Percentiles rank a stretch among this genome's conserved stretches.
Evolutionary conservation across 2,797 vertebrate species (phyloP).

Genomic region (Chaetodon trifasciatus): DNA sequence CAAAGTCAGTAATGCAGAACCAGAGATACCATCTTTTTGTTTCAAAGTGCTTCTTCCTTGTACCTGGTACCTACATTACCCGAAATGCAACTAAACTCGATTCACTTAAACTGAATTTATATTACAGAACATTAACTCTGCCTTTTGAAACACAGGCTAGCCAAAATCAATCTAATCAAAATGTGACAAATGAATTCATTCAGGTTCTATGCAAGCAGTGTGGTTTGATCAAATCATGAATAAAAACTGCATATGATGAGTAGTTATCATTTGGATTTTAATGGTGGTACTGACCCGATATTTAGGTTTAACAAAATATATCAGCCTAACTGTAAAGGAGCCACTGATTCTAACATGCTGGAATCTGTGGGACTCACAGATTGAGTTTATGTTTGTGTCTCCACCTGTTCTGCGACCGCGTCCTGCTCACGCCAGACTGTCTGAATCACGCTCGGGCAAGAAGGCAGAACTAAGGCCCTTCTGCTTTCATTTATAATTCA

Average conservation of each 20-base stretch:
- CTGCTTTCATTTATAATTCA: conserved; percentile 86
- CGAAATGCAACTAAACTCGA: not conserved
- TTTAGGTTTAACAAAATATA: not conserved
- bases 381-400: conserved; percentile 35
- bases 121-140: not conserved
- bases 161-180: not conserved
- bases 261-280: not conserved
- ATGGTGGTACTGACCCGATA: not conserved
- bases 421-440: conserved; percentile 72
- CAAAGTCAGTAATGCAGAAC: not conserved
- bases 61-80: not conserved
- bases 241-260: not conserved
- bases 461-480: conserved; percentile 79
- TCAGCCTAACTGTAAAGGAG: conserved; percentile 23
- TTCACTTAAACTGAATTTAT: not conserved
- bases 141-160: not conserved
- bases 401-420: conserved; percentile 67
- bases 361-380: conserved; percentile 40
- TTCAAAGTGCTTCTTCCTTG: no score
- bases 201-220: not conserved
- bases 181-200: not conserved
- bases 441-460: conserved; percentile 76
- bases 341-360: conserved; percentile 22
- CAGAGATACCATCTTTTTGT: no score
- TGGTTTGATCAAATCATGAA: not conserved